A percentile compares a stretch with the other conserved stretches of the same genome.
These are phyloP conservation scores for Platypus cylindrus DNA, from an alignment of 2,888 invertebrate species.

Conservation along the genomic window DNA sequence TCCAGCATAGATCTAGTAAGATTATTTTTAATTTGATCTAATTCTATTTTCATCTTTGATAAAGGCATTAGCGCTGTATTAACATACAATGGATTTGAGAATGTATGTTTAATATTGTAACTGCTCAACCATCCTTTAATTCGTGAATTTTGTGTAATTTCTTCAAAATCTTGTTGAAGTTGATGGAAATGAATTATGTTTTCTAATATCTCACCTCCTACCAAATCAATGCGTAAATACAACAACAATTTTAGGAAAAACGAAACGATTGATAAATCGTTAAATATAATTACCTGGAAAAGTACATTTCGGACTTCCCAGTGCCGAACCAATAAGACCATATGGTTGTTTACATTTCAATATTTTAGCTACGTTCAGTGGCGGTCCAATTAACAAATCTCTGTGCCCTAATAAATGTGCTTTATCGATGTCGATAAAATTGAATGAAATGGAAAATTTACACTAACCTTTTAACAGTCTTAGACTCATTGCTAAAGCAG, in stretches of 20 bases:
- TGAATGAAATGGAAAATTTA: slow-evolving; percentile 1
- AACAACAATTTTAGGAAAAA: background rate
- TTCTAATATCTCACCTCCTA: slow-evolving; percentile 29
- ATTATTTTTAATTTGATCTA: slow-evolving; percentile 38
- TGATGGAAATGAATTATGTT: slow-evolving; percentile 35
- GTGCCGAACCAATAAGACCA: slow-evolving; percentile 26
- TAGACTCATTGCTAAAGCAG: slow-evolving; percentile 51
- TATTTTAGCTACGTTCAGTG: slow-evolving; percentile 29
- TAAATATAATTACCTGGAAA: slow-evolving; percentile 28
- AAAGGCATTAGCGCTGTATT: slow-evolving; percentile 42
- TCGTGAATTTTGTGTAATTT: slow-evolving; percentile 32
- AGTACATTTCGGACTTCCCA: slow-evolving; percentile 29
- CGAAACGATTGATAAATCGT: background rate
- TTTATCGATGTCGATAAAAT: slow-evolving; percentile 1
- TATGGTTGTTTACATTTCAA: slow-evolving; percentile 30
- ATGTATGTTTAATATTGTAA: slow-evolving; percentile 52
- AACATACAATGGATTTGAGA: slow-evolving; percentile 49
- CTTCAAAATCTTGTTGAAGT: slow-evolving; percentile 39
- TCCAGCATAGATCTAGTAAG: slow-evolving; percentile 41
- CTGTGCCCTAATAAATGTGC: slow-evolving; percentile 29
- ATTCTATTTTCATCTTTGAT: slow-evolving; percentile 38
- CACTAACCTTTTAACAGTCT: slow-evolving; percentile 28
- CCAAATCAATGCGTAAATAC: background rate
- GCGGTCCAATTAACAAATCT: slow-evolving; percentile 40
- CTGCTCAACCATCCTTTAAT: slow-evolving; percentile 49